Evolutionary conservation across 2,888 invertebrate species (phyloP).

Genomic region (Psylliodes chrysocephalus): DNA sequence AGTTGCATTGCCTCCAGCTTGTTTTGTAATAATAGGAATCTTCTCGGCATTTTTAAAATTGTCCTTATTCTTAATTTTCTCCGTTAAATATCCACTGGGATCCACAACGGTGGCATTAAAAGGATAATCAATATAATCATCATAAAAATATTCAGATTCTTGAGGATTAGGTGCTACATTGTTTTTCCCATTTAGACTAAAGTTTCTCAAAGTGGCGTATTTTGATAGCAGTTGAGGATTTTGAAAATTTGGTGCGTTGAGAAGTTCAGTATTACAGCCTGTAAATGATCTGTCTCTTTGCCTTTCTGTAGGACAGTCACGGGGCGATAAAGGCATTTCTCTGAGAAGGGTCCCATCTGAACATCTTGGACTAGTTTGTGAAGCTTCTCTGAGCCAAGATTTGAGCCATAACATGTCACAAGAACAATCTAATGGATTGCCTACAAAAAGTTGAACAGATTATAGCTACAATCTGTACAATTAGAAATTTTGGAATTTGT

Average conservation of each 20-base stretch:
- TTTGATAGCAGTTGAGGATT: constrained; percentile 15
- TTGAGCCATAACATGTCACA: constrained; percentile 86
- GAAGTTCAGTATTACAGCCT: constrained; percentile 77
- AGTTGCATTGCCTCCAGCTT: constrained; percentile 45
- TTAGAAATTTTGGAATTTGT: no score
- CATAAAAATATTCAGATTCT: constrained; percentile 85
- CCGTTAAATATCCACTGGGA: constrained; percentile 36
- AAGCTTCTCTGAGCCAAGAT: constrained; percentile 82
- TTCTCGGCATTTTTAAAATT: constrained; percentile 33
- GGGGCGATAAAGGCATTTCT: constrained; percentile 75
- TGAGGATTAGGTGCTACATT: constrained; percentile 73
- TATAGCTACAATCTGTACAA: no score
- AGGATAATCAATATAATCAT: constrained; percentile 83
- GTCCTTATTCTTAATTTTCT: constrained; percentile 36
- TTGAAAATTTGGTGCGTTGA: constrained; percentile 56
- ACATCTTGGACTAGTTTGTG: constrained; percentile 80
- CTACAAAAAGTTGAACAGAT: constrained; percentile 66
- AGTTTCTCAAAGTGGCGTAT: constrained; percentile 61
- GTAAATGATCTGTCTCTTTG: constrained; percentile 70
- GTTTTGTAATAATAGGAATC: constrained; percentile 38
- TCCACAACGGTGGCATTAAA: constrained; percentile 70
- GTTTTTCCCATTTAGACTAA: constrained; percentile 64
- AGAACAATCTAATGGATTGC: constrained; percentile 85
- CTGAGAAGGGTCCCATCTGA: constrained; percentile 81
- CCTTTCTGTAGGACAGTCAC: constrained; percentile 70